These are phyloP conservation scores for Leptodactylus fuscus DNA, from an alignment of 2,113 vertebrate species.

Conservation along the genomic window DNA sequence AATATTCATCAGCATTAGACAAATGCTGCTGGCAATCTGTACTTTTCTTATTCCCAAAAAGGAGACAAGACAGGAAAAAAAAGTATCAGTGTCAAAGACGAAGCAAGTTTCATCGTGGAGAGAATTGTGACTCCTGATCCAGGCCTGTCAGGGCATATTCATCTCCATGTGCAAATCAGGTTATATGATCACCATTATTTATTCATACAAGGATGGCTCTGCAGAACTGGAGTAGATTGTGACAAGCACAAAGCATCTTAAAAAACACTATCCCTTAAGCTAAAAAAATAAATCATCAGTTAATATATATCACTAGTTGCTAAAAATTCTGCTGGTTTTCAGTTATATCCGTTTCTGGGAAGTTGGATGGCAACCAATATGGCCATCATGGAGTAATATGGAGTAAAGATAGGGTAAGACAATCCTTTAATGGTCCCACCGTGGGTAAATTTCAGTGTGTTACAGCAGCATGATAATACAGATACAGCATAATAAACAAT, in stretches of 20 bases:
- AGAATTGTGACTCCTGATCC: background rate
- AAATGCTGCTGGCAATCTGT: background rate
- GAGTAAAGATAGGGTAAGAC: too few species aligned
- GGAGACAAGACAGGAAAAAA: background rate
- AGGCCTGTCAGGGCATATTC: background rate
- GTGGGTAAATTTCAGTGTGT: too few species aligned
- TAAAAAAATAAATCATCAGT: too few species aligned
- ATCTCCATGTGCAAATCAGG: background rate
- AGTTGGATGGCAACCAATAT: too few species aligned
- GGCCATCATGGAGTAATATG: too few species aligned
- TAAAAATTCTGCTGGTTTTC: too few species aligned
- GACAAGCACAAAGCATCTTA: background rate
- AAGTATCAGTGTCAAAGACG: constrained; percentile 33
- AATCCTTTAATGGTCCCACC: too few species aligned
- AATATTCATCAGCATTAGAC: constrained; percentile 31
- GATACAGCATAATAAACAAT: too few species aligned
- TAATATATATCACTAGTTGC: too few species aligned
- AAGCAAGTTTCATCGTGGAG: constrained; percentile 1
- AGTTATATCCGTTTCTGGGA: too few species aligned
- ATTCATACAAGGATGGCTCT: background rate
- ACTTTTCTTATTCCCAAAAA: constrained; percentile 13
- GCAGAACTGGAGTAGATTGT: background rate
- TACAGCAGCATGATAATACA: too few species aligned
- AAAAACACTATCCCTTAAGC: background rate
- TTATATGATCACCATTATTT: background rate